Conservation (phyloP, 2,797 vertebrate species). For the Gymnothorax reevesii region DNA sequence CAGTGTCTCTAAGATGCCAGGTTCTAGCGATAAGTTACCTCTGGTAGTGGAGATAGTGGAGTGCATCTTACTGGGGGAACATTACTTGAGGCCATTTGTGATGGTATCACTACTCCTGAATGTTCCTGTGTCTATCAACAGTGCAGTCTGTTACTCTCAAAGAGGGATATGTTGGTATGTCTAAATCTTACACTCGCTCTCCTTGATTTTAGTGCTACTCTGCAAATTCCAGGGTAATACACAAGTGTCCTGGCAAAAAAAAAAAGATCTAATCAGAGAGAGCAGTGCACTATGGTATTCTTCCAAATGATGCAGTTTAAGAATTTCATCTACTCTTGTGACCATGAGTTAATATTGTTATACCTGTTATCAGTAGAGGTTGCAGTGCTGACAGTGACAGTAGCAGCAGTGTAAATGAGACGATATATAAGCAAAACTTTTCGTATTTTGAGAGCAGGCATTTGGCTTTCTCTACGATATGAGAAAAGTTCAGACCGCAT, state of each 20-base stretch:
- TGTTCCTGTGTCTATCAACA: neutral
- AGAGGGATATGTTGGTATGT: neutral
- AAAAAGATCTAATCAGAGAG: too few relatives aligned
- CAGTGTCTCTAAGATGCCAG: neutral
- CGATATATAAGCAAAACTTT: too few relatives aligned
- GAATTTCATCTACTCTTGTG: too few relatives aligned
- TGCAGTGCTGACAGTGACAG: too few relatives aligned
- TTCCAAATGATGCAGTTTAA: too few relatives aligned
- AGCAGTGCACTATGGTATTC: too few relatives aligned
- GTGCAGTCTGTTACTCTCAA: neutral
- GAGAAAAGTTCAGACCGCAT: neutral
- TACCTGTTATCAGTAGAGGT: neutral
- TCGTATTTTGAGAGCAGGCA: neutral
- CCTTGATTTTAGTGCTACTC: neutral
- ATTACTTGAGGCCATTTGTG: neutral
- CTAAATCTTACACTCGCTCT: neutral
- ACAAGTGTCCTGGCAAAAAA: too few relatives aligned
- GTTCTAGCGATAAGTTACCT: neutral
- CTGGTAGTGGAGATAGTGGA: neutral
- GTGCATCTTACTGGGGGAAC: neutral
- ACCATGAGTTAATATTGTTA: neutral
- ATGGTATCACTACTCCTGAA: neutral
- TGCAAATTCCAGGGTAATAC: too few relatives aligned
- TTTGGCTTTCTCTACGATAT: neutral
- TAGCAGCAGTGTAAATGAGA: too few relatives aligned